Conservation (phyloP, 2,888 invertebrate species). For the Heliconius aoede region DNA sequence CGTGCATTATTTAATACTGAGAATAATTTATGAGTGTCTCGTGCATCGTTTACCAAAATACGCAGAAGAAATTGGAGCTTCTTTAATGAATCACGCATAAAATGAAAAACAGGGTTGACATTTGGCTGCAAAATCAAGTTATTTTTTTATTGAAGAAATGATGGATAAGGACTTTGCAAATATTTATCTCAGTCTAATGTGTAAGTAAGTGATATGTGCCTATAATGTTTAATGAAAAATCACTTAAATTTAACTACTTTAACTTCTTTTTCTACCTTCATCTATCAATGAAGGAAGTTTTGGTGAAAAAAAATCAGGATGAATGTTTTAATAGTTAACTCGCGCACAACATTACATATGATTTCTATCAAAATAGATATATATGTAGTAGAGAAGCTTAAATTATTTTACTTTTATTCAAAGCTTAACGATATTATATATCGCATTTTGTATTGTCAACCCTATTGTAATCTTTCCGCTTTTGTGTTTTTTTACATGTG, state of each 20-base stretch:
- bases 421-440: neutral
- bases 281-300: neutral
- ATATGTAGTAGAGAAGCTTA: too few relatives aligned
- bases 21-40: slow-evolving; percentile 49
- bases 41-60: slow-evolving; percentile 43
- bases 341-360: neutral
- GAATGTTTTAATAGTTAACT: neutral
- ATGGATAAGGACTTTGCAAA: neutral
- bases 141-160: neutral
- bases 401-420: too few relatives aligned
- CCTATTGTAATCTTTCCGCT: slow-evolving; percentile 40
- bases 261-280: neutral
- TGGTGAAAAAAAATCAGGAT: neutral
- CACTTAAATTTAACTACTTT: neutral
- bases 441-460: slow-evolving; percentile 22
- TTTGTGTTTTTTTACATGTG: slow-evolving; percentile 41
- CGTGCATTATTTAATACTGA: slow-evolving; percentile 48
- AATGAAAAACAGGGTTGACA: slow-evolving; percentile 41
- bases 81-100: slow-evolving; percentile 47
- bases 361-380: too few relatives aligned
- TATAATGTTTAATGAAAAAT: neutral
- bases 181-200: neutral
- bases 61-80: slow-evolving; percentile 50
- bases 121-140: neutral
- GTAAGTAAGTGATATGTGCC: neutral